Percentiles rank a stretch among this genome's conserved stretches.
Evolutionary conservation across 2,113 vertebrate genomes (phyloP).

Genomic region (Colius striatus): DNA sequence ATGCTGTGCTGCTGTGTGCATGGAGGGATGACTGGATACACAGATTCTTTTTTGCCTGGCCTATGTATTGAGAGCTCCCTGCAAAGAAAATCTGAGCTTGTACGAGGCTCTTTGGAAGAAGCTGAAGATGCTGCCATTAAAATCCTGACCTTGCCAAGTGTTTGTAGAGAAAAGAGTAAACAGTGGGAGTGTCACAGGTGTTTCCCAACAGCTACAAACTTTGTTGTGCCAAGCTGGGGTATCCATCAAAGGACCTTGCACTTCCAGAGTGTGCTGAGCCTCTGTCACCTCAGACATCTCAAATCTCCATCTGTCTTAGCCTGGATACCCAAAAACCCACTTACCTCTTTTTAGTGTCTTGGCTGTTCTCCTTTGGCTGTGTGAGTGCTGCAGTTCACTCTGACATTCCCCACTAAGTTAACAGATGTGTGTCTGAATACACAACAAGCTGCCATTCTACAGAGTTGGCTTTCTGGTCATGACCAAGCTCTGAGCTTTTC

Average conservation of each 20-base stretch:
- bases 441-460: not conserved
- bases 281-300: not conserved
- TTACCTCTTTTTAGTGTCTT: not conserved
- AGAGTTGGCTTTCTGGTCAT: constrained; percentile 38
- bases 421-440: not conserved
- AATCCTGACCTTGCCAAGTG: not conserved
- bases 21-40: not conserved
- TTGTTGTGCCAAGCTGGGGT: not conserved
- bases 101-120: not conserved
- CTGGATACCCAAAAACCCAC: not conserved
- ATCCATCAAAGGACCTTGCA: fast-evolving
- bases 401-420: not conserved
- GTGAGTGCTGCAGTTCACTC: not conserved
- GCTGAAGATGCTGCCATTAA: not conserved
- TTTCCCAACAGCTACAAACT: not conserved
- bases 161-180: not conserved
- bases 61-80: fast-evolving
- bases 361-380: not conserved
- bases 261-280: not conserved
- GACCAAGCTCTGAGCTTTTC: constrained; percentile 63
- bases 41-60: not conserved
- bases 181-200: fast-evolving
- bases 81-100: not conserved
- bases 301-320: not conserved
- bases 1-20: not conserved